Percentiles rank a stretch among this genome's conserved stretches.
Conservation (phyloP, 2,797 vertebrate species). For the Pseudochaenichthys georgianus region DNA sequence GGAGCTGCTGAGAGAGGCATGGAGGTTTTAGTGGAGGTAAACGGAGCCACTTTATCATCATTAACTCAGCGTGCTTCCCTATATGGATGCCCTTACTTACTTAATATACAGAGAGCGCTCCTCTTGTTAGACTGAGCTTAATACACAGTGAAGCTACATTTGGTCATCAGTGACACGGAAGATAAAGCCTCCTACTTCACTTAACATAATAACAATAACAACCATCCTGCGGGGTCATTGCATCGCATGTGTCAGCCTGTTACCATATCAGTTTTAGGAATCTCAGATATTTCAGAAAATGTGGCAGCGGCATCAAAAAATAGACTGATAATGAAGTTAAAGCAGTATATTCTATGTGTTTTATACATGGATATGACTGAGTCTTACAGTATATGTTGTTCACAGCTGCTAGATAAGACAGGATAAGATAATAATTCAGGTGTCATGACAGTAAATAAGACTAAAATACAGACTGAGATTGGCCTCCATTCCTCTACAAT, state of each 20-base stretch:
- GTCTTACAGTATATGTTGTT: too few species aligned
- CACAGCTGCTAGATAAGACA: too few species aligned
- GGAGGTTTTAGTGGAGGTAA: neutral
- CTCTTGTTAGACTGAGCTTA: neutral
- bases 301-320: too few species aligned
- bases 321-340: too few species aligned
- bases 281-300: neutral
- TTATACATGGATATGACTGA: too few species aligned
- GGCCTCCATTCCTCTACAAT: neutral
- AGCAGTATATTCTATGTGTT: too few species aligned
- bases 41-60: neutral
- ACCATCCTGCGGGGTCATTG: neutral
- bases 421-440: too few species aligned
- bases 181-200: neutral
- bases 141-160: neutral
- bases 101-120: neutral
- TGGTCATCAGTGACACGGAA: neutral
- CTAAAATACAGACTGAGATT: neutral
- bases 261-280: neutral
- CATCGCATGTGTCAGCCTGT: neutral
- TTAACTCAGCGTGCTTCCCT: constrained; percentile 12
- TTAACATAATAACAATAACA: neutral
- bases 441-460: too few species aligned
- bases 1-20: constrained; percentile 21
- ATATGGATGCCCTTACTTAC: constrained; percentile 30